These are phyloP conservation scores for Arothron firmamentum DNA, from an alignment of 2,113 vertebrate species.

Conservation along the genomic window DNA sequence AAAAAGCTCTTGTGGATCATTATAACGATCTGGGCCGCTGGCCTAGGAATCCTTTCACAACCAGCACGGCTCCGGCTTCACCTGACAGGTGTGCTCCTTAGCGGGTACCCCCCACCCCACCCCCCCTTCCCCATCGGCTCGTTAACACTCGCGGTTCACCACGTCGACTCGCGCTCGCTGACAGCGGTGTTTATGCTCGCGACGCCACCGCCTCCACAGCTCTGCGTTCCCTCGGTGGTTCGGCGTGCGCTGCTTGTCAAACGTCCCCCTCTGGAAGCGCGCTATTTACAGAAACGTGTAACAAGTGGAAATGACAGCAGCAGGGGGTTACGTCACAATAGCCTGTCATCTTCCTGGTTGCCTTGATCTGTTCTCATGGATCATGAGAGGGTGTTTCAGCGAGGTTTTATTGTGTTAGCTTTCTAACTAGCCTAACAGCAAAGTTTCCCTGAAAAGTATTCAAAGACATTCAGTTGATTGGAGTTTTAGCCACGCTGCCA, in stretches of 20 bases:
- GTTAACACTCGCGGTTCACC: slow-evolving; percentile 41
- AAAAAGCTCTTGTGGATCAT: too few species aligned
- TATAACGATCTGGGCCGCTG: too few species aligned
- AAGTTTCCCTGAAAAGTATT: too few species aligned
- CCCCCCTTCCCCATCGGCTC: slow-evolving; percentile 36
- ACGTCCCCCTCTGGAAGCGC: slow-evolving; percentile 15
- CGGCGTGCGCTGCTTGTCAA: slow-evolving; percentile 36
- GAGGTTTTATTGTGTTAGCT: too few species aligned
- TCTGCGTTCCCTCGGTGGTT: slow-evolving; percentile 23
- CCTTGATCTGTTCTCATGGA: too few species aligned
- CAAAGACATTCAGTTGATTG: too few species aligned
- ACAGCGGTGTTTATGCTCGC: slow-evolving; percentile 44
- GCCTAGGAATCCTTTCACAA: slow-evolving; percentile 1
- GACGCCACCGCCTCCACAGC: slow-evolving; percentile 9
- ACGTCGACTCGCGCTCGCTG: slow-evolving; percentile 16
- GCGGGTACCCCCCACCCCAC: slow-evolving; percentile 10
- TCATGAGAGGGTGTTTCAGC: too few species aligned
- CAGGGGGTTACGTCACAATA: too few species aligned
- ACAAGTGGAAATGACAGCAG: neutral
- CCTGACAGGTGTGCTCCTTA: slow-evolving; percentile 39
- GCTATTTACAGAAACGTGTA: slow-evolving; percentile 22
- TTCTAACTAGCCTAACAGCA: too few species aligned
- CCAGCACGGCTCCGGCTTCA: neutral
- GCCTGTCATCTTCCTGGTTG: too few species aligned
- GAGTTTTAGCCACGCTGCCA: too few species aligned